Evolutionary conservation across 2,888 invertebrate species (phyloP), one percentile per base, ranked within the genome.

Genomic region (Scaptomyza caliginosa): DNA sequence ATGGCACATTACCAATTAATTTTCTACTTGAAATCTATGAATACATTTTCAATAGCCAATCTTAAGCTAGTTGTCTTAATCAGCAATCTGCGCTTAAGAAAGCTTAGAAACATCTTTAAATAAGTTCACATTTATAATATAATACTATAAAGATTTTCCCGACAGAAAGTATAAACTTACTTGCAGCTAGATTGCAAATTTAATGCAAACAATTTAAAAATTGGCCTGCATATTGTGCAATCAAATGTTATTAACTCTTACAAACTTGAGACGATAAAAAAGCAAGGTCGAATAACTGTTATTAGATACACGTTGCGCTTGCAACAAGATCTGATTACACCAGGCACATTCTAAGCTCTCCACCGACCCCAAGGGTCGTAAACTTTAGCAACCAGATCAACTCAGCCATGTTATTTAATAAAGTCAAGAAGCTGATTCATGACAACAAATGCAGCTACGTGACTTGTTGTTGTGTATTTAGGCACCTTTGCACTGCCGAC

Each of bases 401-500:
- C n/a, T 50, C 45, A 8, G 28, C 13, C 21, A 38, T 48, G 67
- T 69, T 49, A 69, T 69, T 69, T 55, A 68, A 60, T 68, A 68
- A 60, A 46, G 54, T 48, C 62, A 26, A 32, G 39, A 24, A 48
- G 21, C 11, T 36, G 36, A 13, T 30, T 45, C 26, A 38, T 66
- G 32, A 26, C n/a, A 46, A 16, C 17, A 32, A 21, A 19, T 59
- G 24, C 48, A 34, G 45, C 7, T 65, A 64, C 65, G 65, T 42
- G 64, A 36, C 58, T 45, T 48, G 24, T 74, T 38, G 50, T 28
- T 52, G 10, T 45, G 19, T 24, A 11, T n/a, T 8, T 23, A 7
- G 13, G 7, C 32, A 3, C 2, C 32, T 26, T 13, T 5, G 5
- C 2, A 3, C 30, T 5, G 5, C 32, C 5, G 32, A 10, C 55